Base-by-base conservation (phyloP, 2,888 invertebrate species). In the Coelinius sp. region DNA sequence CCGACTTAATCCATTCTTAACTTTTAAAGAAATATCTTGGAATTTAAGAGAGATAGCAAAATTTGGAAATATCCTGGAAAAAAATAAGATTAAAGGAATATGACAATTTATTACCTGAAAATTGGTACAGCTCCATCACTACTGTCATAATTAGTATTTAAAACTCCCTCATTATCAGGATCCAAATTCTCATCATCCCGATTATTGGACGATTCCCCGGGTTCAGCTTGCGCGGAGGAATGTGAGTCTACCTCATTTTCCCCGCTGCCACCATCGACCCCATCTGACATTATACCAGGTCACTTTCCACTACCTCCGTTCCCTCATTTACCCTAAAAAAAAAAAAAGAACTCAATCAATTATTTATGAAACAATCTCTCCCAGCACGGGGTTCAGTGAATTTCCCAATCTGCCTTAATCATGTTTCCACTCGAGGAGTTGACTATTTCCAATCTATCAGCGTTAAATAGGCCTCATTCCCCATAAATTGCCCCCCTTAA, bases 81-180 rank as follows among this genome's bases (percentile, higher is more conserved):
- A n/a, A n/a, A n/a, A n/a, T n/a, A n/a, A n/a, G 46, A 17, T 14
- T 49, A 8, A 31, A 20, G n/a, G 38, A 24, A 24, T 24, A 10
- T 2, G 6, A 38, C 10, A 41, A 71, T 14, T 1, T 2, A 35
- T 72, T 75, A 85, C 86, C 86, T 86, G 75, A 84, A 88, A 73
- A 84, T 87, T 75, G 87, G 88, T 67, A 89, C 88, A 44, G 88
- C 88, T 73, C 90, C 90, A 81, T 91, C 91, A 73, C 90, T 88
- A 68, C 90, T 90, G 81, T 91, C 91, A 83, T 91, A 91, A 84
- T 90, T 90, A 14, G 90, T 89, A 83, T 89, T 90, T 44, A 90
- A 88, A 67, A 88, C 90, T 49, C 88, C 85, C 76, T 91, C 90
- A 77, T 89, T 90, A 77, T 90, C 89, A 74, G 89, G 89, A 69